Percentiles rank a stretch among this genome's conserved stretches.
These are phyloP conservation scores for Poecilia wingei DNA, from an alignment of 2,797 vertebrate genomes.

Conservation along the genomic window DNA sequence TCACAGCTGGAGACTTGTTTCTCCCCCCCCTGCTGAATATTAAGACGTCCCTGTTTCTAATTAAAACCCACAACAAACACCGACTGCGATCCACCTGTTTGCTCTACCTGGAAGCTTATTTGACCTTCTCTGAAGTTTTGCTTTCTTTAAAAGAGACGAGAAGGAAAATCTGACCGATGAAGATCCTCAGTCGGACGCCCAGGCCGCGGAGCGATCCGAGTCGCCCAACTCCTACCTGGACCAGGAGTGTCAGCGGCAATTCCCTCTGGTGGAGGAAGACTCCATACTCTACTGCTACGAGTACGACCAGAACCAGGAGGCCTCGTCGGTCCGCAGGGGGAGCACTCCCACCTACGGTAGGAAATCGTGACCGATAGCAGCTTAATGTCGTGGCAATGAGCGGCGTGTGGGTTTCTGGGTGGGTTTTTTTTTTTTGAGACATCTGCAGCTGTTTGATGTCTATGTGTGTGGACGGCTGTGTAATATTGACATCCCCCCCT, in stretches of 20 bases:
- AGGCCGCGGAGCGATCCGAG: conserved; percentile 91
- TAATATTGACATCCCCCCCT: conserved; percentile 50
- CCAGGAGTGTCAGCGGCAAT: conserved; percentile 92
- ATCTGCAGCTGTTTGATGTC: conserved; percentile 34
- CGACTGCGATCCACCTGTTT: not conserved
- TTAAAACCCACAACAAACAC: not conserved
- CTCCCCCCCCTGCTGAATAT: not conserved
- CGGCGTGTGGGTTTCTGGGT: conserved; percentile 34
- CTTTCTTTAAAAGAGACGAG: conserved; percentile 86
- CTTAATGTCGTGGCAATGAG: conserved; percentile 16
- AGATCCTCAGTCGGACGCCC: conserved; percentile 87
- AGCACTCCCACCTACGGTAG: conserved; percentile 96
- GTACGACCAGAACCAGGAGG: conserved; percentile 93
- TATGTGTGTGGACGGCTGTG: conserved; percentile 38
- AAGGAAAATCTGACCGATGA: conserved; percentile 88
- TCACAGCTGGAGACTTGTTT: not conserved
- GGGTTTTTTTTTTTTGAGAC: conserved; percentile 18
- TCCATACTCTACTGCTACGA: conserved; percentile 96
- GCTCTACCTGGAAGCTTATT: not conserved
- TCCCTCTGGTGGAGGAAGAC: conserved; percentile 95
- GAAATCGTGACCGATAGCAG: conserved; percentile 30
- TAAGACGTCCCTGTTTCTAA: conserved; percentile 5
- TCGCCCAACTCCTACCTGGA: conserved; percentile 99
- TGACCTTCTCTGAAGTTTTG: conserved; percentile 3
- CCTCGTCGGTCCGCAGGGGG: conserved; percentile 89